These are phyloP conservation scores for Anabas testudineus DNA, from an alignment of 2,797 vertebrate species.

Conservation along the genomic window DNA sequence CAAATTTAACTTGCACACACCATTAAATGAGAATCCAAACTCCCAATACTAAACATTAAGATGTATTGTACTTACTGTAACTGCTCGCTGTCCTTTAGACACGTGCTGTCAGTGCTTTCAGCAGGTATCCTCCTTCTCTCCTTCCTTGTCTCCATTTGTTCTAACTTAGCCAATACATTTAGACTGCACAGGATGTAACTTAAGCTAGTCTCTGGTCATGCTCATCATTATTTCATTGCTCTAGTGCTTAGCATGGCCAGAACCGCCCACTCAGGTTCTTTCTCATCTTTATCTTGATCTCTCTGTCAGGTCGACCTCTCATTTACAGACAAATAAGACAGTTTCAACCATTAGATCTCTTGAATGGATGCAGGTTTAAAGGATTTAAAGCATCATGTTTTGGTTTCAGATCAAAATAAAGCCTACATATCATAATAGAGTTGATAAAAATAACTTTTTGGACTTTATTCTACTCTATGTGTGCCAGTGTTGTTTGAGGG, in stretches of 20 bases:
- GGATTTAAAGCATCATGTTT: not conserved
- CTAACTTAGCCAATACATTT: constrained; percentile 63
- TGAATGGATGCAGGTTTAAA: constrained; percentile 17
- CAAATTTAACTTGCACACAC: not conserved
- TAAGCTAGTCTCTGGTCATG: constrained; percentile 79
- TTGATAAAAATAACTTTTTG: not conserved
- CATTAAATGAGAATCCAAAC: not conserved
- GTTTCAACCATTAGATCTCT: constrained; percentile 2
- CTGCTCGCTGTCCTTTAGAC: constrained; percentile 25
- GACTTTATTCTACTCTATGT: constrained; percentile 12
- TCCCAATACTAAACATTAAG: not conserved
- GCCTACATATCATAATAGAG: not conserved
- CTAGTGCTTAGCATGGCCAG: constrained; percentile 73
- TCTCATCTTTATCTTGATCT: constrained; percentile 55
- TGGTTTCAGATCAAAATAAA: constrained; percentile 21
- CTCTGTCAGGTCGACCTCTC: constrained; percentile 27
- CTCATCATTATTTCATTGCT: constrained; percentile 90
- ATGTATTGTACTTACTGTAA: constrained; percentile 59
- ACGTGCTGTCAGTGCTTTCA: constrained; percentile 46
- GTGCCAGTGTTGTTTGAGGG: constrained; percentile 26
- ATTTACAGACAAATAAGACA: not conserved
- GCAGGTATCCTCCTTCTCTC: constrained; percentile 54
- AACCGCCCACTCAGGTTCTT: constrained; percentile 67
- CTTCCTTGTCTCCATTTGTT: constrained; percentile 54
- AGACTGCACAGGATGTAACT: constrained; percentile 80